These are phyloP conservation scores for Leguminivora glycinivorella DNA, from an alignment of 1,140 invertebrate species.

Conservation along the genomic window DNA sequence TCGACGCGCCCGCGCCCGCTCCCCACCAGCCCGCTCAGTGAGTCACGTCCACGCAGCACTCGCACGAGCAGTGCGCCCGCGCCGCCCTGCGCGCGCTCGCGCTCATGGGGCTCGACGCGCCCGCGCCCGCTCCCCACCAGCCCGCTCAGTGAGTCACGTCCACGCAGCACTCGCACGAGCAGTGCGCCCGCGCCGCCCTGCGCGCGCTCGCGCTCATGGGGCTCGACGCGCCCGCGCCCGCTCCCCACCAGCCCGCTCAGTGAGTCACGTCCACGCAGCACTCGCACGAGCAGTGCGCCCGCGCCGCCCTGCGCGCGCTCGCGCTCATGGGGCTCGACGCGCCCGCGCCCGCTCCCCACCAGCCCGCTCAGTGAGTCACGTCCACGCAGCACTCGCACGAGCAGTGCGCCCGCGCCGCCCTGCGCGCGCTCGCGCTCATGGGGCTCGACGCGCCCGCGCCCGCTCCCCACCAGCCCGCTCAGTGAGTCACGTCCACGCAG, in stretches of 20 bases:
- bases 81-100: constrained; percentile 91
- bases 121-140: too few relatives aligned
- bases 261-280: constrained; percentile 83
- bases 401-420: too few relatives aligned
- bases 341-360: too few relatives aligned
- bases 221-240: constrained; percentile 85
- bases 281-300: constrained; percentile 94
- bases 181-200: too few relatives aligned
- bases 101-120: constrained; percentile 89
- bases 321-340: constrained; percentile 91
- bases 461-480: constrained; percentile 7
- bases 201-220: constrained; percentile 90
- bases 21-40: constrained; percentile 14
- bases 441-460: constrained; percentile 88
- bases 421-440: constrained; percentile 90
- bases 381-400: constrained; percentile 94
- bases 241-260: constrained; percentile 18
- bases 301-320: constrained; percentile 90
- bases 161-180: constrained; percentile 92
- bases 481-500: constrained; percentile 82
- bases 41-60: constrained; percentile 85
- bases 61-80: constrained; percentile 94
- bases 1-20: constrained; percentile 86
- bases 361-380: constrained; percentile 1
- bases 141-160: constrained; percentile 65